Conservation (phyloP, 2,797 vertebrate genomes). For the Macropus fuliginosus region DNA sequence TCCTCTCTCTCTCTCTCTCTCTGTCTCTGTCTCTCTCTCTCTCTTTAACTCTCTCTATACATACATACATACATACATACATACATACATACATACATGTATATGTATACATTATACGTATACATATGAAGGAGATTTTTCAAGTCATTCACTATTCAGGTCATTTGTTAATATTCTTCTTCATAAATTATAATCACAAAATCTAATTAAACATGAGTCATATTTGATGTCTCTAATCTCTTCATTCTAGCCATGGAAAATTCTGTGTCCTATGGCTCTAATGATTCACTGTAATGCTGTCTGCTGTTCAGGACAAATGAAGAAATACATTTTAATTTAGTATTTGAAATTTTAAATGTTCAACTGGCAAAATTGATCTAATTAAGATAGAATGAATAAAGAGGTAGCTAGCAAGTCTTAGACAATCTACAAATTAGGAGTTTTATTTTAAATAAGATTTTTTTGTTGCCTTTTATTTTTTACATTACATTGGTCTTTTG, state of each 20-base stretch:
- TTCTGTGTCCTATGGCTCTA: slow-evolving; percentile 43
- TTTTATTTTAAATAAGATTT: background rate
- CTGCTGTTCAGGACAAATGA: slow-evolving; percentile 50
- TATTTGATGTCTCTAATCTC: slow-evolving; percentile 57
- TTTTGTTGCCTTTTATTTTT: background rate
- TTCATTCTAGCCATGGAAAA: slow-evolving; percentile 15
- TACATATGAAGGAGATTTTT: background rate
- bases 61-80: too few species aligned
- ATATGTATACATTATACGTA: background rate
- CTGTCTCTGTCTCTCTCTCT: background rate
- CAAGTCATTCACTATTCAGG: slow-evolving; percentile 29
- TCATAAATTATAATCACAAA: slow-evolving; percentile 45
- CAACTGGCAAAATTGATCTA: slow-evolving; percentile 10
- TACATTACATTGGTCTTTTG: background rate
- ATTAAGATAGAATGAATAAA: slow-evolving; percentile 17
- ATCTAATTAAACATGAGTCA: slow-evolving; percentile 51
- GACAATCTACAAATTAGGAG: slow-evolving; percentile 15
- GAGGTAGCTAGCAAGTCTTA: slow-evolving; percentile 24
- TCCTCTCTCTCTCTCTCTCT: background rate
- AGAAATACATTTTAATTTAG: slow-evolving; percentile 29
- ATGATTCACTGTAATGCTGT: slow-evolving; percentile 34
- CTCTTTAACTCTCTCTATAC: too few species aligned
- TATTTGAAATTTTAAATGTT: slow-evolving; percentile 28
- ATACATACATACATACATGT: too few species aligned
- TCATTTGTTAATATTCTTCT: slow-evolving; percentile 46